Percentiles rank a stretch among this genome's conserved stretches.
These are phyloP conservation scores for Phrynocephalus vlangalii DNA, from an alignment of 2,797 vertebrate genomes.

Conservation along the genomic window DNA sequence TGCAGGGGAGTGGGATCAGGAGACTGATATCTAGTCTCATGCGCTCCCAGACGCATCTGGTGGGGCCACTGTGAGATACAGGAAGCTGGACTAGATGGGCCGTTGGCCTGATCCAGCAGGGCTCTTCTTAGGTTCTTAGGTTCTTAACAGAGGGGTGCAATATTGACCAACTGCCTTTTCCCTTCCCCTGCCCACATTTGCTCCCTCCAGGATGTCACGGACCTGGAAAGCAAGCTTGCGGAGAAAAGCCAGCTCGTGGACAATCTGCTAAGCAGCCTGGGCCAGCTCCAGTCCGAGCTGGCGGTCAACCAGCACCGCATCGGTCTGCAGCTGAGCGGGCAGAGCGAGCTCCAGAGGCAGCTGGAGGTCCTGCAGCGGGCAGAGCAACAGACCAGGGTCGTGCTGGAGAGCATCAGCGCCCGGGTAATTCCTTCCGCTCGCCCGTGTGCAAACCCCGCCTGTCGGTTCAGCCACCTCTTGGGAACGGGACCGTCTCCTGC, in stretches of 20 bases:
- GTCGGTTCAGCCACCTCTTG: not conserved
- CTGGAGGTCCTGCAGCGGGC: constrained; percentile 44
- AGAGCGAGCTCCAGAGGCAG: constrained; percentile 43
- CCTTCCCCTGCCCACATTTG: not conserved
- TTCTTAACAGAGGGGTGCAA: no score
- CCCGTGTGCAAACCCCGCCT: no score
- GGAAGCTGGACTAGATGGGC: no score
- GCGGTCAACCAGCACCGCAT: not conserved
- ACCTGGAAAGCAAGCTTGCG: constrained; percentile 54
- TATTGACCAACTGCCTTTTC: no score
- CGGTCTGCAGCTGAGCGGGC: constrained; percentile 34
- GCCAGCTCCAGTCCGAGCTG: constrained; percentile 58
- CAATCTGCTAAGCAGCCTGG: constrained; percentile 23
- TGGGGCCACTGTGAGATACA: no score
- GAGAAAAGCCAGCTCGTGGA: constrained; percentile 42
- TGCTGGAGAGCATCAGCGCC: constrained; percentile 64
- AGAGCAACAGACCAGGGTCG: constrained; percentile 70
- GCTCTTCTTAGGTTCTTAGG: no score
- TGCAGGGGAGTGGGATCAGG: no score
- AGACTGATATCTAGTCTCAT: no score
- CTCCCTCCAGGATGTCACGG: constrained; percentile 56
- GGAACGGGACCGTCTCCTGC: not conserved
- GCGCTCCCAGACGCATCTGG: no score
- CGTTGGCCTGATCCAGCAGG: no score
- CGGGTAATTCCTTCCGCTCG: constrained; percentile 51